Evolutionary conservation across 2,888 invertebrate species (phyloP).

Genomic region (Drosophila siamana): DNA sequence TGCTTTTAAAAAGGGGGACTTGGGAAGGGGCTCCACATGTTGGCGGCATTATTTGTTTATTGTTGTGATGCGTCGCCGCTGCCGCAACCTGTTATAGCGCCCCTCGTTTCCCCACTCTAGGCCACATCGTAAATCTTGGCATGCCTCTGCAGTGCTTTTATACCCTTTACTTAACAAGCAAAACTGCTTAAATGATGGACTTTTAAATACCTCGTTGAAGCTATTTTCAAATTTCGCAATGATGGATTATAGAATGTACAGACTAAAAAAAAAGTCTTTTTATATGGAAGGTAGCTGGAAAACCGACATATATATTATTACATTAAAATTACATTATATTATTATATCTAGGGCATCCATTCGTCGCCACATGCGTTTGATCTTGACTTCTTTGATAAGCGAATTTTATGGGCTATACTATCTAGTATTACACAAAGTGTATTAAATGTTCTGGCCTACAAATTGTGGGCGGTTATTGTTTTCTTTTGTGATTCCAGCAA

Average conservation of each 20-base stretch:
- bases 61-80: conserved; percentile 39
- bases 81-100: conserved; percentile 65
- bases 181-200: neutral
- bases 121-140: conserved; percentile 56
- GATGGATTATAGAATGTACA: neutral
- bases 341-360: neutral
- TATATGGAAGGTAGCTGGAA: too few species aligned
- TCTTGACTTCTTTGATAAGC: conserved; percentile 45
- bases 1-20: conserved; percentile 55
- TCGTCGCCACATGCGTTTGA: neutral
- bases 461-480: conserved; percentile 70
- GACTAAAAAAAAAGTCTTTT: neutral
- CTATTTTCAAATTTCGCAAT: neutral
- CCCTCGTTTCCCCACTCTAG: conserved; percentile 7
- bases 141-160: conserved; percentile 29
- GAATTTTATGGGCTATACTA: conserved; percentile 62
- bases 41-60: conserved; percentile 57
- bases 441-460: conserved; percentile 62
- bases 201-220: neutral
- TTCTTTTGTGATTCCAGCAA: conserved; percentile 52
- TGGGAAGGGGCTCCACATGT: conserved; percentile 17
- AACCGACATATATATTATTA: too few species aligned
- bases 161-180: conserved; percentile 2
- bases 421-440: conserved; percentile 65
- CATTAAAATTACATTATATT: too few species aligned